Conservation (phyloP, 37 sponge, comb jelly and placozoan species). For the Haliclona indistincta region DNA sequence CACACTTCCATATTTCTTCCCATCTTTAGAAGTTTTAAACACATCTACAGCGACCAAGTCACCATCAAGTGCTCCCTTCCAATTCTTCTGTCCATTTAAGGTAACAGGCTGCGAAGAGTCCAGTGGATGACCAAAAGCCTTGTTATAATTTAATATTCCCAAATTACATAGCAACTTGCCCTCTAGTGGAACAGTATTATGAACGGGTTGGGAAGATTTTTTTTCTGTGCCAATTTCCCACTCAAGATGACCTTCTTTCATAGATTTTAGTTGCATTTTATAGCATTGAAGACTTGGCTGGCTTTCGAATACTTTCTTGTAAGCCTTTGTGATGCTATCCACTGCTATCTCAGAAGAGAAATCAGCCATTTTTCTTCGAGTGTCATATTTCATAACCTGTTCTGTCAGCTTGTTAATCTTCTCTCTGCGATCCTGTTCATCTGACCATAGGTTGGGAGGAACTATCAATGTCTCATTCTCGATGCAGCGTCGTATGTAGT, state of each 20-base stretch:
- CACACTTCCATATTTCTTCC: constrained; percentile 42
- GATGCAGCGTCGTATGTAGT: constrained; percentile 42
- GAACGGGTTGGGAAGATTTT: neutral
- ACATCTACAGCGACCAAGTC: constrained; percentile 30
- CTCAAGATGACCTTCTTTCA: neutral
- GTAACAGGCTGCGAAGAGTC: constrained; percentile 11
- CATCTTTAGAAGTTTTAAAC: neutral
- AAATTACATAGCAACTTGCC: too few relatives aligned
- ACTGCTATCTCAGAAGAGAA: too few relatives aligned
- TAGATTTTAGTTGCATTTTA: neutral
- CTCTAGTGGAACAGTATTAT: constrained; percentile 3
- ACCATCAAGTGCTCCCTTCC: constrained; percentile 35
- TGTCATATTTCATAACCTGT: neutral
- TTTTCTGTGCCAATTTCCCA: neutral
- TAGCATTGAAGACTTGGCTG: constrained; percentile 1
- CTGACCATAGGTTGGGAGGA: neutral
- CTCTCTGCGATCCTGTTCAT: neutral
- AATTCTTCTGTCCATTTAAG: constrained; percentile 16
- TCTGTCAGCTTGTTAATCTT: neutral
- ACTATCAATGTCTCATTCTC: constrained; percentile 14
- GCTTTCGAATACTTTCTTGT: neutral
- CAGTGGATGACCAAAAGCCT: constrained; percentile 22
- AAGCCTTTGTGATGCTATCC: constrained; percentile 5
- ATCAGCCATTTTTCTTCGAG: too few relatives aligned
- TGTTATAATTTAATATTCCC: neutral